These are phyloP conservation scores for Drosophila multiciliata DNA, from an alignment of 2,888 invertebrate species.

Conservation along the genomic window DNA sequence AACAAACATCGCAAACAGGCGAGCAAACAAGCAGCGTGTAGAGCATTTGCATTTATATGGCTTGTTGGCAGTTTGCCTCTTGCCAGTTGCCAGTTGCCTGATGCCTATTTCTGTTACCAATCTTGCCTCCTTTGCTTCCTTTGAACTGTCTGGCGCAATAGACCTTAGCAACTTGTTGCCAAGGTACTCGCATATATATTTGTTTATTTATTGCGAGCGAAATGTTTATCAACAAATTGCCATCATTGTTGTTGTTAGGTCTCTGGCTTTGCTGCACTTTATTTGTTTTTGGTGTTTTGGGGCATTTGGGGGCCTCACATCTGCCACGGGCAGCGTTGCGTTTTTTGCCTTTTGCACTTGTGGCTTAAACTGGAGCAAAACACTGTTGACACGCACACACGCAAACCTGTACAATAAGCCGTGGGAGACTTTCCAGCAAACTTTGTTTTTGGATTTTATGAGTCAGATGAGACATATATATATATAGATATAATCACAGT, in stretches of 20 bases:
- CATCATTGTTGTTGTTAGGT: constrained; percentile 76
- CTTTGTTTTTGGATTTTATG: not conserved
- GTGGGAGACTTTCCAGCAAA: constrained; percentile 18
- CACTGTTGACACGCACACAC: constrained; percentile 60
- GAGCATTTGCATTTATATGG: constrained; percentile 81
- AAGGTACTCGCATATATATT: constrained; percentile 61
- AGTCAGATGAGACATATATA: not conserved
- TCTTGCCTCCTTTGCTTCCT: constrained; percentile 35
- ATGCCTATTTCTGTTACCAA: constrained; percentile 29
- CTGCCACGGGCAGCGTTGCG: constrained; percentile 8
- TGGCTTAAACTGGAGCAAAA: constrained; percentile 65
- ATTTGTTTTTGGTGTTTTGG: constrained; percentile 25
- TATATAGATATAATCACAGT: not conserved
- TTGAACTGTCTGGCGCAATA: constrained; percentile 58
- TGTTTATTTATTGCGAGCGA: constrained; percentile 83
- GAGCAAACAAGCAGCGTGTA: constrained; percentile 68
- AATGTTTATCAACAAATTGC: constrained; percentile 84
- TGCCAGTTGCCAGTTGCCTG: not conserved
- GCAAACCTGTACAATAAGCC: constrained; percentile 24
- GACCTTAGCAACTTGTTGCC: constrained; percentile 62
- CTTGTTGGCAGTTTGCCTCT: constrained; percentile 37
- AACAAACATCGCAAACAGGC: constrained; percentile 48
- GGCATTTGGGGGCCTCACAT: constrained; percentile 6
- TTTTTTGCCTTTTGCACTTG: constrained; percentile 46
- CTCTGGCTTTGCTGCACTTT: constrained; percentile 49